These are phyloP conservation scores for Abrostola triplasia DNA, from an alignment of 2,888 invertebrate species.

Conservation along the genomic window DNA sequence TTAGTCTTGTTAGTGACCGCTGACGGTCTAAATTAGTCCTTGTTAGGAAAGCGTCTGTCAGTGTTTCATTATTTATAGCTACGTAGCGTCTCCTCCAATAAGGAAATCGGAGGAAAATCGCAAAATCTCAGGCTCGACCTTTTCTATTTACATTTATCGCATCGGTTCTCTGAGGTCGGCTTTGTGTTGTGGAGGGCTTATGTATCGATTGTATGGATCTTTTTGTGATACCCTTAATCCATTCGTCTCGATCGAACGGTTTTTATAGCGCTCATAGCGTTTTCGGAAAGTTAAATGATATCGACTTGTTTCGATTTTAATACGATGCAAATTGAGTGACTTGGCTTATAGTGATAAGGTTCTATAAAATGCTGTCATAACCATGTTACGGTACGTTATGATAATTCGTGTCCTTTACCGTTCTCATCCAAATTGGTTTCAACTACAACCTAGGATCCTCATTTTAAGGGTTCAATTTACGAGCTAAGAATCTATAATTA, in stretches of 20 bases:
- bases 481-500: background rate
- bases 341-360: no score
- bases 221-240: constrained; percentile 34
- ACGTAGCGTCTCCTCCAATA: constrained; percentile 29
- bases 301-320: constrained; percentile 33
- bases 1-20: constrained; percentile 79
- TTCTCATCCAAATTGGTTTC: background rate
- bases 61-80: constrained; percentile 43
- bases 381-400: background rate
- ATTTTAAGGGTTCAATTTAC: constrained; percentile 1
- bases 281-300: constrained; percentile 34
- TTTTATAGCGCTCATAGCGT: constrained; percentile 30
- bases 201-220: constrained; percentile 42
- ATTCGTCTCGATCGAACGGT: constrained; percentile 26
- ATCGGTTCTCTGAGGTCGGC: constrained; percentile 30
- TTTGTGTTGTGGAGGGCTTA: constrained; percentile 23
- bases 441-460: constrained; percentile 13
- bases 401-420: background rate
- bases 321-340: no score
- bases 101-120: constrained; percentile 45
- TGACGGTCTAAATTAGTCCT: constrained; percentile 67
- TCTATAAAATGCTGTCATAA: background rate
- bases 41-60: constrained; percentile 57
- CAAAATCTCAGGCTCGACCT: constrained; percentile 36
- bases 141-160: constrained; percentile 45